phyloP scores from a whole-genome alignment of 2,113 vertebrate genomes.

The Macaca mulatta region DNA sequence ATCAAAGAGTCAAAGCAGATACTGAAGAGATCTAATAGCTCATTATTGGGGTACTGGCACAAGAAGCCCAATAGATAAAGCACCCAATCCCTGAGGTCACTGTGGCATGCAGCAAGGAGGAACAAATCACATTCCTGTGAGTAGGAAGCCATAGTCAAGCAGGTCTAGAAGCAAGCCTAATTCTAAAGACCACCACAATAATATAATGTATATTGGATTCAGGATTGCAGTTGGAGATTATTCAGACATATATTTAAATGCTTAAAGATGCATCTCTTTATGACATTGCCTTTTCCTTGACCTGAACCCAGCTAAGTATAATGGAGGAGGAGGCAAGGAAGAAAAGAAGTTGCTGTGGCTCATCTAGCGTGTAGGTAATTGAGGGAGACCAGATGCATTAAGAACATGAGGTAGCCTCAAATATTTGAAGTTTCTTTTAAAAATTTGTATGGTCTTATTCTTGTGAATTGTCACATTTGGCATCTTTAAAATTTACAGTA shows the following conservation, averaged over 20 bases:
- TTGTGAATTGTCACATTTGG: background rate
- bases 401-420: background rate
- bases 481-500: slow-evolving; percentile 1
- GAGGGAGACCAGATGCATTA: background rate
- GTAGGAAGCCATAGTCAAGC: background rate
- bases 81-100: background rate
- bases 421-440: background rate
- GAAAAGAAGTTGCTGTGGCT: background rate
- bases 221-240: background rate
- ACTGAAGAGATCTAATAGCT: background rate
- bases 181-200: background rate
- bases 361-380: background rate
- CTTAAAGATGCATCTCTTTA: background rate
- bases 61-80: background rate
- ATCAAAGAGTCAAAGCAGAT: background rate
- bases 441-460: background rate
- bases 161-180: background rate
- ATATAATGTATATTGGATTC: background rate
- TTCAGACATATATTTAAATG: background rate
- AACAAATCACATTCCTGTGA: background rate
- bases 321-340: background rate
- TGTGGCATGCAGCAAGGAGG: background rate
- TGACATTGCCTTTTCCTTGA: background rate
- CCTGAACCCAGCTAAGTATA: background rate
- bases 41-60: background rate